Base-by-base conservation (phyloP, 1,140 invertebrate species). In the Whitmania pigra region DNA sequence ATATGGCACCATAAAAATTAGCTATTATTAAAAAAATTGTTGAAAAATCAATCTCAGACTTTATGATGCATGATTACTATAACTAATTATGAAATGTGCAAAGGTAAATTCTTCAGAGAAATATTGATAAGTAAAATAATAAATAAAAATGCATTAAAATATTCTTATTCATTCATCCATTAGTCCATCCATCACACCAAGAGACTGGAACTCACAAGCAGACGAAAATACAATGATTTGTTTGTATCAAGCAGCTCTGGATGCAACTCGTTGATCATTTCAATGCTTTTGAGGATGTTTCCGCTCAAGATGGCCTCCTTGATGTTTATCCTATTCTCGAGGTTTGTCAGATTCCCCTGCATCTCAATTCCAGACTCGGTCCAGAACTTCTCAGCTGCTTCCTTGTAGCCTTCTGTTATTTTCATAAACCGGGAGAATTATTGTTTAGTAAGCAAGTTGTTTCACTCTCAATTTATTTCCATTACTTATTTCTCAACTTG, bases 371-470 rank as follows among this genome's bases (percentile, higher is more conserved):
- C 93, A 17, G 93, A 93, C 82, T 98, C 95, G 77, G 90, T 86
- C 80, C 94, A 89, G 82, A 98, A 97, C 81, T 94, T 97, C 78
- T 97, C 90, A 0, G 94, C 94, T 31, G 94, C 94, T 83, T 97
- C 94, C 82, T 98, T 97, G 77, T 96, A 97, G 13, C 94, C 93
- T 80, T 97, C 94, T 94, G 79, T 7, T 86, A 83, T 53, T 43
- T 18, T 25, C 72, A 72, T 25, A 69, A 68, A 27, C 18, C 31
- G 11, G 18, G n/a, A 31, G 36, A 36, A 43, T 31, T 53, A 53
- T 53, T 49, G 27, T 53, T 53, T 70, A 7, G 15, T 54, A 53
- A 49, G 40, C 15, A 9, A 29, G 25, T 22, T 7, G 36, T 36
- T 29, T 63, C 20, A 7, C 57, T 63, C 9, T 63, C 2, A 17